Evolutionary conservation across 2,888 invertebrate genomes (phyloP).

Genomic region (Erebia epiphron): DNA sequence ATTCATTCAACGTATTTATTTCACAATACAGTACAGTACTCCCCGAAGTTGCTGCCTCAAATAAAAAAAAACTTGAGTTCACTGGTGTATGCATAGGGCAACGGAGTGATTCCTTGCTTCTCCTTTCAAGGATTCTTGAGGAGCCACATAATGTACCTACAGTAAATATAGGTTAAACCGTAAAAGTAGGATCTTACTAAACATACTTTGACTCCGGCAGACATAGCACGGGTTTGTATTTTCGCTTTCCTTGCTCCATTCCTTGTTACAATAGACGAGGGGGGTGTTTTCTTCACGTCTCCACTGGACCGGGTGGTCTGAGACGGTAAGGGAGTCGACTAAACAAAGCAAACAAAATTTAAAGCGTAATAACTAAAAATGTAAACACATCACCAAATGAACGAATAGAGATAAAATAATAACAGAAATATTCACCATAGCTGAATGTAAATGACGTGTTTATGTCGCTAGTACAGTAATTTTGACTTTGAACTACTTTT

Average conservation of each 20-base stretch:
- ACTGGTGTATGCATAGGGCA: background rate
- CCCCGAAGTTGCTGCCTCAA: background rate
- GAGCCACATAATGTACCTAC: background rate
- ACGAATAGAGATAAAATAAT: conserved; percentile 8
- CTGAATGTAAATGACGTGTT: background rate
- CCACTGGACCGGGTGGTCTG: conserved; percentile 62
- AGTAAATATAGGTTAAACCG: background rate
- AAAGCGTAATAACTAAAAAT: conserved; percentile 17
- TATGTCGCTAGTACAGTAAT: conserved; percentile 14
- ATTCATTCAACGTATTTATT: too few species aligned
- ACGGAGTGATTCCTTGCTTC: background rate
- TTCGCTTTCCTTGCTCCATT: conserved; percentile 85
- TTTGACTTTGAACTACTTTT: conserved; percentile 11
- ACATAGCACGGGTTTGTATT: conserved; percentile 85
- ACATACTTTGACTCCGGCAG: conserved; percentile 72
- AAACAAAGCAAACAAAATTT: conserved; percentile 52
- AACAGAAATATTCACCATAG: conserved; percentile 31
- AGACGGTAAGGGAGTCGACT: conserved; percentile 60
- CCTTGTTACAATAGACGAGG: conserved; percentile 81
- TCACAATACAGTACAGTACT: too few species aligned
- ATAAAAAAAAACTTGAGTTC: too few species aligned
- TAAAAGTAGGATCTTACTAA: background rate
- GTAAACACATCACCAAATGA: conserved; percentile 37
- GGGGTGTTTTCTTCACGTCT: conserved; percentile 62
- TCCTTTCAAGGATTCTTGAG: too few species aligned